Evolutionary conservation across 1,140 invertebrate genomes (phyloP).

Genomic region (Leptinotarsa undecemlineata): DNA sequence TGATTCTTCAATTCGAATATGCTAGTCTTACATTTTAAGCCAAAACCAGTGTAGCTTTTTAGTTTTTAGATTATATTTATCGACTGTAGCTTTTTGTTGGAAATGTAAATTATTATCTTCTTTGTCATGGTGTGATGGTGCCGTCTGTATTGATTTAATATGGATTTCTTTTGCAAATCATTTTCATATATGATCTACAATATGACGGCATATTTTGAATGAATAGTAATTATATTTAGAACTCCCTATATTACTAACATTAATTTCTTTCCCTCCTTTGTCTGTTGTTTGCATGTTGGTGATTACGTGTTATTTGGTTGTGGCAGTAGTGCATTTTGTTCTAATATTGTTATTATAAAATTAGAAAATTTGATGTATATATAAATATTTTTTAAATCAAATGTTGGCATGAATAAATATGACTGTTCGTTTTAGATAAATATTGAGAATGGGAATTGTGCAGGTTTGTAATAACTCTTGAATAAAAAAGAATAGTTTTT

Average conservation of each 20-base stretch:
- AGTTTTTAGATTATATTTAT: constrained; percentile 17
- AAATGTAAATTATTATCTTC: constrained; percentile 23
- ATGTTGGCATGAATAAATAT: not conserved
- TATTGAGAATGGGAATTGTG: not conserved
- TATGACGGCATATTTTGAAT: not conserved
- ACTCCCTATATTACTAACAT: not conserved
- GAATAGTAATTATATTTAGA: not conserved
- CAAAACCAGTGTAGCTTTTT: constrained; percentile 23
- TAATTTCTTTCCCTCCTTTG: not conserved
- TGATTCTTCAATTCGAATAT: not conserved
- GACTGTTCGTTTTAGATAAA: not conserved
- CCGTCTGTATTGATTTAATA: not conserved
- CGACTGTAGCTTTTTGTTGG: constrained; percentile 22
- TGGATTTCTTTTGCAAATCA: not conserved
- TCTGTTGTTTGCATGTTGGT: not conserved
- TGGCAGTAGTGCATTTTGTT: not conserved
- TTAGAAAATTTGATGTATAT: not conserved
- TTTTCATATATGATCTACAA: not conserved
- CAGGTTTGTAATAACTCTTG: not conserved
- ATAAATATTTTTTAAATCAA: not conserved
- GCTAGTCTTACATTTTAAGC: constrained; percentile 18
- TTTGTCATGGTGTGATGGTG: not conserved
- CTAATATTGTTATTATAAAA: not conserved
- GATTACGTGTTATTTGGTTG: not conserved
- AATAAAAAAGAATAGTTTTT: too few species aligned